Percentiles rank a stretch among this genome's conserved stretches.
Evolutionary conservation across 30 jellyfish, hydroid and myxozoan genomes (phyloP).

Genomic region (Phacellophora camtschatica): DNA sequence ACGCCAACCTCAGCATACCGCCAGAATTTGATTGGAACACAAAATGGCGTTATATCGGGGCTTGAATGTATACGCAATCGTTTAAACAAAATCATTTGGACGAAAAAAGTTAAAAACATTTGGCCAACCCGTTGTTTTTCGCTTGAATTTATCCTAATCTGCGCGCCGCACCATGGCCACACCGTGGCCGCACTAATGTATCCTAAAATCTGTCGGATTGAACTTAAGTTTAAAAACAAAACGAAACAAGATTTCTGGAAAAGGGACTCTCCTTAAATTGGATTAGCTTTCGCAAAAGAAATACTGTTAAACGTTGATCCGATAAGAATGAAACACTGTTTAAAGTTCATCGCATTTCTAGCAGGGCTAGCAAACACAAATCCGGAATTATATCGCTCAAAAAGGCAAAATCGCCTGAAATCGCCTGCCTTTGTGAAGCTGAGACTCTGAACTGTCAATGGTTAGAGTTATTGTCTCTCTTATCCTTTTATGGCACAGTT

Average conservation of each 20-base stretch:
- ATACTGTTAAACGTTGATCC: not conserved
- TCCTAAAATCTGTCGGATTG: not conserved
- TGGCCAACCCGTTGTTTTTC: too few relatives aligned
- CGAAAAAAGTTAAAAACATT: too few relatives aligned
- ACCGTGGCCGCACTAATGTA: too few relatives aligned
- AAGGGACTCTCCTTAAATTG: not conserved
- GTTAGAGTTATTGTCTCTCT: not conserved
- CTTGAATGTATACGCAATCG: too few relatives aligned
- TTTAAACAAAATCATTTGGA: too few relatives aligned
- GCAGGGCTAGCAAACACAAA: not conserved
- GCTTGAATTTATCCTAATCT: too few relatives aligned
- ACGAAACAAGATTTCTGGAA: conserved; percentile 8
- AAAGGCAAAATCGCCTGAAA: conserved; percentile 7
- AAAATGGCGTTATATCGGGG: too few relatives aligned
- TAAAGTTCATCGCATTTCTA: conserved; percentile 6
- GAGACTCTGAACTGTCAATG: conserved; percentile 2
- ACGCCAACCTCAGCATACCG: too few relatives aligned
- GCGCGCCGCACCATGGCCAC: too few relatives aligned
- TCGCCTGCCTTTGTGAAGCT: not conserved
- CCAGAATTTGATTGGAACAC: too few relatives aligned
- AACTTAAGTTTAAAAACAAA: not conserved
- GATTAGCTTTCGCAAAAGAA: not conserved
- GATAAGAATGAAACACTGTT: not conserved
- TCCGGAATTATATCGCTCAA: conserved; percentile 7
- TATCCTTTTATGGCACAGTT: conserved; percentile 16